A percentile compares a stretch with the other conserved stretches of the same genome.
Evolutionary conservation across 2,113 vertebrate species (phyloP).

Genomic region (Thermophis baileyi): DNA sequence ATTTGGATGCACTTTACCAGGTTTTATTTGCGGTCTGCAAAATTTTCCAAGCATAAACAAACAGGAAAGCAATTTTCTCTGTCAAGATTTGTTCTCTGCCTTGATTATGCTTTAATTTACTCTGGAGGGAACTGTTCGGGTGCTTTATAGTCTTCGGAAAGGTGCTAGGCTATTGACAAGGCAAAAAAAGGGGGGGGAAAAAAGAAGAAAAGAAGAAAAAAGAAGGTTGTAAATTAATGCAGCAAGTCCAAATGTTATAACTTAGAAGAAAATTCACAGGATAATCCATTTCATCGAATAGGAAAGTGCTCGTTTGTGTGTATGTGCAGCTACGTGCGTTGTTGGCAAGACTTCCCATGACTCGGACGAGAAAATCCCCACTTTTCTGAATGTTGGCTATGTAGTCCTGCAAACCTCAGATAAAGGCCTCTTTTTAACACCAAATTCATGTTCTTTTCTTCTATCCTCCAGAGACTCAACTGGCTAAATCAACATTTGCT

Average conservation of each 20-base stretch:
- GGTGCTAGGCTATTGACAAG: not conserved
- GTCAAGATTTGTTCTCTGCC: slow-evolving; percentile 16
- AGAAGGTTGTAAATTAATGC: not conserved
- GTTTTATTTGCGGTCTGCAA: not conserved
- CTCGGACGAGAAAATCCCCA: not conserved
- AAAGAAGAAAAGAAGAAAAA: not conserved
- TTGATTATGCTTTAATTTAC: not conserved
- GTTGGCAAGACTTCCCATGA: not conserved
- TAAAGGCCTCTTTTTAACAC: not conserved
- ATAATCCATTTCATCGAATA: not conserved
- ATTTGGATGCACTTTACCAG: slow-evolving; percentile 23
- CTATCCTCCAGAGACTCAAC: not conserved
- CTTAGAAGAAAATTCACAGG: not conserved
- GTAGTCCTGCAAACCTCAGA: not conserved
- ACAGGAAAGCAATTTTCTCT: slow-evolving; percentile 16
- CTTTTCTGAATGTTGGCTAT: not conserved
- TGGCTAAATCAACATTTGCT: not conserved
- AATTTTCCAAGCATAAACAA: not conserved
- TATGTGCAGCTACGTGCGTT: not conserved
- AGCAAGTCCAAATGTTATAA: not conserved
- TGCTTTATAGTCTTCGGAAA: slow-evolving; percentile 26
- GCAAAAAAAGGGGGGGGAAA: not conserved
- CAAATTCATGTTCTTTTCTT: not conserved
- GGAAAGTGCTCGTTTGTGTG: not conserved
- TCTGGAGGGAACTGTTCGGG: not conserved